Evolutionary conservation across 2,888 invertebrate genomes (phyloP), one percentile per base, ranked within the genome.

Genomic region (Pyralis farinalis): DNA sequence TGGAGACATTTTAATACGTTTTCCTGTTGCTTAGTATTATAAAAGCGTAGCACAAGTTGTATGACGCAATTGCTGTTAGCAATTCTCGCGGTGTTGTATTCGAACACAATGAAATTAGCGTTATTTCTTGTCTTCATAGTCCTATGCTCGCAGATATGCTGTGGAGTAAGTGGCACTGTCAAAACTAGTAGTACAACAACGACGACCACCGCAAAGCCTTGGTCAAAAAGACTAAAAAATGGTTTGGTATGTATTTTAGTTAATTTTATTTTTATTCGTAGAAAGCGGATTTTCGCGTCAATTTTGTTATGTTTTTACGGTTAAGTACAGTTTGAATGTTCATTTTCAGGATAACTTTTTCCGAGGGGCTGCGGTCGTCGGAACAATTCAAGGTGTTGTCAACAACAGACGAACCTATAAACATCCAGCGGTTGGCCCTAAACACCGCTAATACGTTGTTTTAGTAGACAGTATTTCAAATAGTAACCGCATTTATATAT

Each of bases 161-260:
- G 48, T 36, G 60, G 61, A 25, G 47, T 52, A 21, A 48, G 57
- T 12, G 45, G 32, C 31, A 44, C 53, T 37, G 37, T 43, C 7
- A 20, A 49, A 25, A 16, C 49, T 10, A 38, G 37, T 11, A 49
- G 45, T 8, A 29, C 47, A 7, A 27, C 45, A 4, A 40, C 44
- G 29, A 57, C 63, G 0, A 70, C 68, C 1, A 70, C 71, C 0
- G 43, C 46, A 11, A 73, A 70, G 27, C 62, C 25, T 25, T 75
- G 72, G 71, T 55, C 65, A 0, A 49, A 55, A 33, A 76, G 63
- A 50, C 31, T 77, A 21, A 72, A 63, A 51, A 59, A 71, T 47
- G 71, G 74, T 40, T 52, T 75, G 64, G 71, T 75, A 45, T 25
- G 74, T 71, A 50, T 8, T 25, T 30, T 21, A 6, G 1, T 10